Evolutionary conservation across 2,797 vertebrate genomes (phyloP).

Genomic region (Hydrocynus forskahlii): DNA sequence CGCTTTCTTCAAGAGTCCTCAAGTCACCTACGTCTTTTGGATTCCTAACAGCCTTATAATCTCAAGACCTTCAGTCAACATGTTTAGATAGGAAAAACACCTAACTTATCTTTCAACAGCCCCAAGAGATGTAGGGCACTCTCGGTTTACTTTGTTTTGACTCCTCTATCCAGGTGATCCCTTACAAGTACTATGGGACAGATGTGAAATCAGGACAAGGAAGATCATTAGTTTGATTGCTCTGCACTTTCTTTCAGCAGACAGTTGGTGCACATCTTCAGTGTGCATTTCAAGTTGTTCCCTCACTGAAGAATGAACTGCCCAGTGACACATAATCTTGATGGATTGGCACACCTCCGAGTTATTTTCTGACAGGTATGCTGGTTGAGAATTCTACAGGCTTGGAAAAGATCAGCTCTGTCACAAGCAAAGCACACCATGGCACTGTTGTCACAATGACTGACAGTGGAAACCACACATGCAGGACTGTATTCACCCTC

Average conservation of each 20-base stretch:
- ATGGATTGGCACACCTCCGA: not conserved
- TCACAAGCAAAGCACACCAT: not conserved
- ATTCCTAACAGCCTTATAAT: not conserved
- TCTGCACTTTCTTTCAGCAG: not conserved
- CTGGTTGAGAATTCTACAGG: not conserved
- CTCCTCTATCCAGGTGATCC: not conserved
- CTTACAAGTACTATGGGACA: not conserved
- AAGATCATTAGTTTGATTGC: not conserved
- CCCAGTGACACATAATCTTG: not conserved
- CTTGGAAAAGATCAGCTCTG: slow-evolving; percentile 4
- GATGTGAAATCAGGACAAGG: not conserved
- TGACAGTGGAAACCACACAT: slow-evolving; percentile 5
- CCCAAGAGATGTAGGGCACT: not conserved
- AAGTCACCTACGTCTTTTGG: not conserved
- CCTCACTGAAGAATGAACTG: not conserved
- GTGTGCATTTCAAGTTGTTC: not conserved
- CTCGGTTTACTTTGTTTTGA: not conserved
- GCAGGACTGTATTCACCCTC: not conserved
- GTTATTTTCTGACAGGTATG: not conserved
- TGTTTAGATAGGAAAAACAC: not conserved
- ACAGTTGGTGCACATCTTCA: not conserved
- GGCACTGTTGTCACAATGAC: not conserved
- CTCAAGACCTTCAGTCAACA: not conserved
- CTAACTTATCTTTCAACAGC: not conserved
- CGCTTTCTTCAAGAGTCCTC: too few species aligned